These are phyloP conservation scores for Phrynosoma blainvillii DNA, from an alignment of 2,113 vertebrate species.

Conservation along the genomic window DNA sequence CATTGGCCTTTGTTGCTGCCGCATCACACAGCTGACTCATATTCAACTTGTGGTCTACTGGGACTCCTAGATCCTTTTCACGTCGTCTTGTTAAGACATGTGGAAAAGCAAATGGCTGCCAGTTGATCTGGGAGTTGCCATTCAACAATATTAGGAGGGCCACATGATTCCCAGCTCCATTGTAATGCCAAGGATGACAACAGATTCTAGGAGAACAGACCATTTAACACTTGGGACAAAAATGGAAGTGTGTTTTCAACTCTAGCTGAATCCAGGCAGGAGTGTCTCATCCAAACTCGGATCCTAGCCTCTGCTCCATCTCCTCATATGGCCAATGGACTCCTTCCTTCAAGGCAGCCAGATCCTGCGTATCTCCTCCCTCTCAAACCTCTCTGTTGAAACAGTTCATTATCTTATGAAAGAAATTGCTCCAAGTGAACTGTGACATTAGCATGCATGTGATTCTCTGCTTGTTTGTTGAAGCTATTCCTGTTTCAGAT, in stretches of 20 bases:
- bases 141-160: no score
- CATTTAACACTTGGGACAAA: neutral
- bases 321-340: neutral
- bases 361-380: neutral
- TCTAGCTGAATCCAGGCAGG: no score
- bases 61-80: no score
- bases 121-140: no score
- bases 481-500: constrained; percentile 62
- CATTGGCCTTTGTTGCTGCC: no score
- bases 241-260: rapidly evolving
- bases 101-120: no score
- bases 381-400: constrained; percentile 51
- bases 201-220: neutral
- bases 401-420: constrained; percentile 63
- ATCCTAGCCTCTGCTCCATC: neutral
- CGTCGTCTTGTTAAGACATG: no score
- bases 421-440: constrained; percentile 64
- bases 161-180: no score
- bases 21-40: no score
- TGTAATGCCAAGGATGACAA: no score
- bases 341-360: neutral
- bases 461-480: constrained; percentile 48
- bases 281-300: neutral
- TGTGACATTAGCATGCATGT: constrained; percentile 49
- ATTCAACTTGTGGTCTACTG: no score